Evolutionary conservation across 23 tunicate species (phyloP).

Genomic region (Trididemnum clinides): DNA sequence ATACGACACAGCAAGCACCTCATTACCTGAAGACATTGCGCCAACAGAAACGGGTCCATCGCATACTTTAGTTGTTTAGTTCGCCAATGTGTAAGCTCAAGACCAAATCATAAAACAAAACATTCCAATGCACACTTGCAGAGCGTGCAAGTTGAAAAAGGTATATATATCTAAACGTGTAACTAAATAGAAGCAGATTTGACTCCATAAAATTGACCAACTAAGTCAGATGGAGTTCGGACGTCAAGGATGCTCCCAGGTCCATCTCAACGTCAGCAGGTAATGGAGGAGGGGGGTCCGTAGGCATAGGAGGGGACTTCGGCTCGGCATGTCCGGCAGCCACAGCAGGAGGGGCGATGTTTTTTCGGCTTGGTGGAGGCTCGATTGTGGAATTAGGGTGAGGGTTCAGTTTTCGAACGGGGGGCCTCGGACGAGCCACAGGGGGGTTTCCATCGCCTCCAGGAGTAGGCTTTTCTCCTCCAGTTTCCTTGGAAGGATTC

Average conservation of each 20-base stretch:
- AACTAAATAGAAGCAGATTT: no score
- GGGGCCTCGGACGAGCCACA: not conserved
- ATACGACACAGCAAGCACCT: no score
- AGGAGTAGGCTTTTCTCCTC: not conserved
- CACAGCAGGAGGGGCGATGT: not conserved
- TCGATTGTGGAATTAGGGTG: not conserved
- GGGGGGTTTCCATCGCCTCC: not conserved
- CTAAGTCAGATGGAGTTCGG: not conserved
- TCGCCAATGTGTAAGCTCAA: no score
- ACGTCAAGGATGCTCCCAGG: slow-evolving; percentile 5
- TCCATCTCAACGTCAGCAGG: slow-evolving; percentile 7
- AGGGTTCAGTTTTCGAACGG: not conserved
- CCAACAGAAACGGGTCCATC: no score
- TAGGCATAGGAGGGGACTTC: slow-evolving; percentile 14
- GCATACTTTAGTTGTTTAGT: no score
- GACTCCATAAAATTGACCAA: no score
- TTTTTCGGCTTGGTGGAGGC: not conserved
- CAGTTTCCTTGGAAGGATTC: slow-evolving; percentile 6
- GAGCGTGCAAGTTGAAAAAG: no score
- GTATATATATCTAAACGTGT: no score
- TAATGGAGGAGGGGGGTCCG: not conserved
- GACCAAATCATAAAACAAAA: no score
- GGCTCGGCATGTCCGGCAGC: not conserved
- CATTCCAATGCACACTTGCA: no score
- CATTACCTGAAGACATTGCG: no score